Conservation (phyloP, 2,888 invertebrate genomes). For the Lithodes maja region DNA sequence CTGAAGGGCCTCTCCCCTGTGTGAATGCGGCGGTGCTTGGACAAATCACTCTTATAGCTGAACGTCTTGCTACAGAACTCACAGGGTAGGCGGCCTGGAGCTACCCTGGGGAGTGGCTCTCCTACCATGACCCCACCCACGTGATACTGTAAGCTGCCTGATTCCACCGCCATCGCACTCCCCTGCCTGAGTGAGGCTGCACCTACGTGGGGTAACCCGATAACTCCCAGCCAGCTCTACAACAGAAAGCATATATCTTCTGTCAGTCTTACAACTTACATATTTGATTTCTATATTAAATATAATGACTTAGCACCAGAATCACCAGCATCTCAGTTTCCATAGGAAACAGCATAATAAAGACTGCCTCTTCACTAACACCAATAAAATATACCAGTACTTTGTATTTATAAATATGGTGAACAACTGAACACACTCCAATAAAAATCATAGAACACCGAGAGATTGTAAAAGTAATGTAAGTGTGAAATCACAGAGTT, state of each 20-base stretch:
- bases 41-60: conserved; percentile 37
- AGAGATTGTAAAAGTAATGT: background rate
- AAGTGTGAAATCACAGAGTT: conserved; percentile 22
- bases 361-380: background rate
- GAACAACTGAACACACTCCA: conserved; percentile 10
- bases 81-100: conserved; percentile 20
- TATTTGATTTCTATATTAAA: conserved; percentile 39
- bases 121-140: conserved; percentile 6
- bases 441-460: background rate
- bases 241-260: conserved; percentile 44
- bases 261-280: conserved; percentile 46
- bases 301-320: conserved; percentile 61
- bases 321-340: conserved; percentile 22
- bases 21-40: conserved; percentile 45
- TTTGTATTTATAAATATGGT: conserved; percentile 5
- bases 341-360: background rate
- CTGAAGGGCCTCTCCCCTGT: conserved; percentile 49
- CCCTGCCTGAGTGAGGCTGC: conserved; percentile 9
- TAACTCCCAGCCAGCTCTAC: conserved; percentile 49
- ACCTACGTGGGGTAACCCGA: conserved; percentile 38
- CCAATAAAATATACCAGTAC: background rate
- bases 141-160: conserved; percentile 24
- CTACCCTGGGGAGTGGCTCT: conserved; percentile 18
- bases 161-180: conserved; percentile 14
- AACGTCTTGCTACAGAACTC: conserved; percentile 46